These are phyloP conservation scores for Thamnophis elegans DNA, from an alignment of 2,797 vertebrate genomes.

Conservation along the genomic window DNA sequence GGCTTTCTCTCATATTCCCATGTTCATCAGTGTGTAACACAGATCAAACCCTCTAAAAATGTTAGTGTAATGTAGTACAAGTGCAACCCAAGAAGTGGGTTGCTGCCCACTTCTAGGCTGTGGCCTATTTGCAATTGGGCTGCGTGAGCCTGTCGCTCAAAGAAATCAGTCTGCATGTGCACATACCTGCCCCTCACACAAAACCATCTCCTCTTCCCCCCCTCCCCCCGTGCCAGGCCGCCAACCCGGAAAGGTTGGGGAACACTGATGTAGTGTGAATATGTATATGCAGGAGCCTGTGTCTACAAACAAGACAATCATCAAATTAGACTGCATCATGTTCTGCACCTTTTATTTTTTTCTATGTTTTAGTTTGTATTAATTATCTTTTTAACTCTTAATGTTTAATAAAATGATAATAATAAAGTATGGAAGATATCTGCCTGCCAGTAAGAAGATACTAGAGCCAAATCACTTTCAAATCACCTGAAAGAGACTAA, in stretches of 20 bases:
- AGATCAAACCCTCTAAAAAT: background rate
- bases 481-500: background rate
- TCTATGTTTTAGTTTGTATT: background rate
- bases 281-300: background rate
- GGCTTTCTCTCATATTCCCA: background rate
- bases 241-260: background rate
- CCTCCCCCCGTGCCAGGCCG: too few species aligned
- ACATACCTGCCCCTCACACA: too few species aligned
- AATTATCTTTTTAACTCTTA: background rate
- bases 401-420: background rate
- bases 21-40: background rate
- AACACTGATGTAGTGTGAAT: background rate
- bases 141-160: background rate
- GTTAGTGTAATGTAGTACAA: background rate
- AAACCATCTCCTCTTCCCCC: too few species aligned
- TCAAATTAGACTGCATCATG: background rate
- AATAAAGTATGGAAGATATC: background rate
- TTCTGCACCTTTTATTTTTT: background rate
- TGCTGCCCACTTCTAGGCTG: rapidly evolving
- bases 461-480: background rate
- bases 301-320: background rate
- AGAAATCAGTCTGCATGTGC: background rate
- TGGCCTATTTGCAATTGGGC: too few species aligned
- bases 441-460: background rate
- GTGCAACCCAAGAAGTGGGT: background rate